Evolutionary conservation across 2,797 vertebrate species (phyloP).

Genomic region (Danio aesculapii): DNA sequence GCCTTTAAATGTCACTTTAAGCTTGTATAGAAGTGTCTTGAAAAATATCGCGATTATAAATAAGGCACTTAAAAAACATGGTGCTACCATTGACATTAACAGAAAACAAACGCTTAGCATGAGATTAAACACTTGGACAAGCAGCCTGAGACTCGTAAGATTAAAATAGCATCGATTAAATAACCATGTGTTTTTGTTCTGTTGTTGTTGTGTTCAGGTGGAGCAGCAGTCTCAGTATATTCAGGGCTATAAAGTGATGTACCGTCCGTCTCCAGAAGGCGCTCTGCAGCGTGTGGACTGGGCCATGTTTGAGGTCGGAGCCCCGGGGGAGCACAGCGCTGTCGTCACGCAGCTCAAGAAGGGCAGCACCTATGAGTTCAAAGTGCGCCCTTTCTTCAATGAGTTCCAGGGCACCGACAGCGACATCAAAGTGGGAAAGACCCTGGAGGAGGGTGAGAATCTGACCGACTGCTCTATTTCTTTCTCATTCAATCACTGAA

Average conservation of each 20-base stretch:
- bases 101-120: too few species aligned
- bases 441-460: conserved; percentile 92
- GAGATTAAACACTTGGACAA: background rate
- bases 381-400: conserved; percentile 97
- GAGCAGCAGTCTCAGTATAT: conserved; percentile 98
- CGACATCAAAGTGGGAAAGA: conserved; percentile 94
- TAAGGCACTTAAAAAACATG: too few species aligned
- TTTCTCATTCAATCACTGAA: background rate
- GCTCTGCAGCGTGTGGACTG: conserved; percentile 86
- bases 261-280: conserved; percentile 82
- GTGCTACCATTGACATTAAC: too few species aligned
- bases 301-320: conserved; percentile 93
- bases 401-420: conserved; percentile 99
- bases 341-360: conserved; percentile 92
- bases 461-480: background rate
- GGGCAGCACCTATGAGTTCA: conserved; percentile 95
- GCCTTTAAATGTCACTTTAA: too few species aligned
- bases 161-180: background rate
- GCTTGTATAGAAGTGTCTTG: too few species aligned
- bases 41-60: too few species aligned
- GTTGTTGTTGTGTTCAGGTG: conserved; percentile 79
- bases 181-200: background rate
- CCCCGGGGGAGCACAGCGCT: conserved; percentile 89
- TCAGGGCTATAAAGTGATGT: conserved; percentile 97
- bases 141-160: too few species aligned